A percentile compares a stretch with the other conserved stretches of the same genome.
Evolutionary conservation across 1,140 invertebrate species (phyloP).

Genomic region (Danaus melanippus): DNA sequence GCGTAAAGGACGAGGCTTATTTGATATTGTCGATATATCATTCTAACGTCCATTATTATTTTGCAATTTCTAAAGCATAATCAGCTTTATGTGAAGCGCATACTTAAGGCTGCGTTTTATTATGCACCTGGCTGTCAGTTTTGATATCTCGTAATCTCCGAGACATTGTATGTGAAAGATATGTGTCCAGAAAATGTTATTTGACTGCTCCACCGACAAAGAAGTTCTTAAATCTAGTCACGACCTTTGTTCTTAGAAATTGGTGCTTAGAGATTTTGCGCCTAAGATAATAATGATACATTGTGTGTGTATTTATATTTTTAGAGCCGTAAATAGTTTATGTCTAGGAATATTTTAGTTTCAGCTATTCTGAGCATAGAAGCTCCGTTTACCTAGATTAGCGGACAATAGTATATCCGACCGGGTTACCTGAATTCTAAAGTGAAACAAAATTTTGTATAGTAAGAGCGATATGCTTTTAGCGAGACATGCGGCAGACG

Average conservation of each 20-base stretch:
- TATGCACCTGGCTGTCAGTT: slow-evolving; percentile 36
- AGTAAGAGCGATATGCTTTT: slow-evolving; percentile 7
- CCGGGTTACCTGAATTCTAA: slow-evolving; percentile 44
- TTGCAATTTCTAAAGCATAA: slow-evolving; percentile 3
- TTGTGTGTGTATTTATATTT: slow-evolving; percentile 1
- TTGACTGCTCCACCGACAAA: slow-evolving; percentile 15
- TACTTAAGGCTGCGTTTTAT: slow-evolving; percentile 41
- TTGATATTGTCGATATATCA: slow-evolving; percentile 13
- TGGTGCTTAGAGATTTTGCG: slow-evolving; percentile 35
- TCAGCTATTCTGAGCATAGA: slow-evolving; percentile 13
- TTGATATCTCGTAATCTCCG: slow-evolving; percentile 32
- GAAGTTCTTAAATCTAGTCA: slow-evolving; percentile 46
- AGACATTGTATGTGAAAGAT: slow-evolving; percentile 25
- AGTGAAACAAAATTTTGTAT: slow-evolving; percentile 15
- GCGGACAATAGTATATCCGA: slow-evolving; percentile 24
- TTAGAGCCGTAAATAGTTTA: too few species aligned
- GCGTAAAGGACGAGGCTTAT: slow-evolving; percentile 10
- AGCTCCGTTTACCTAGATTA: slow-evolving; percentile 23
- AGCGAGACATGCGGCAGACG: slow-evolving; percentile 11
- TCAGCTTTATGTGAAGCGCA: slow-evolving; percentile 21
- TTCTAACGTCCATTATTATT: slow-evolving; percentile 14
- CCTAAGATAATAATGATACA: slow-evolving; percentile 30
- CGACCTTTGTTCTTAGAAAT: slow-evolving; percentile 45
- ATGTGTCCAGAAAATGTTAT: slow-evolving; percentile 32
- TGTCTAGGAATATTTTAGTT: too few species aligned